Base-by-base conservation (phyloP, 2,888 invertebrate genomes). In the Idaea dimidiata region DNA sequence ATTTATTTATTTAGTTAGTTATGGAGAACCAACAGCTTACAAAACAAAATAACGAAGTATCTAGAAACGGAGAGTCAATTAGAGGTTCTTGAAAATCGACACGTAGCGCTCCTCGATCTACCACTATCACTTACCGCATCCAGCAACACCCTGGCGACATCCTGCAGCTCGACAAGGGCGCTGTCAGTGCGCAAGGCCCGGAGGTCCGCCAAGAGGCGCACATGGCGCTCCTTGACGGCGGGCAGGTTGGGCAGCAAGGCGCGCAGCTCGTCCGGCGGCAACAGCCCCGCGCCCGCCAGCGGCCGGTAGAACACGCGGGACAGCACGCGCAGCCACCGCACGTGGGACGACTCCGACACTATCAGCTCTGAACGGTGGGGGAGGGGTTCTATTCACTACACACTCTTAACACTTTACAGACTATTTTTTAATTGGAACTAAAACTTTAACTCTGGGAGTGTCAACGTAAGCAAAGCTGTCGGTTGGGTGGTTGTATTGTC, bases 271-370 rank as follows among this genome's bases (percentile, higher is more conserved):
- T 97, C 97, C 5, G 93, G 84, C 0, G 96, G 94, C 62, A 97
- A 93, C 17, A 96, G 93, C 88, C 94, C 60, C 62, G 94, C 94
- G 0, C 77, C 66, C 74, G 95, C 90, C 78, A 99, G 93, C 0
- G 97, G 97, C 59, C 94, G 94, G 72, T 96, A 96, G 93, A 98
- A 99, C 72, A 98, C 94, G 68, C 94, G 94, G 73, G 96, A 95
- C 59, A 99, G 93, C 4, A 98, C 97, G 83, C 96, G 97, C 73
- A 99, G 93, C 90, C 97, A 97, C 62, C 97, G 95, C 61, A 97
- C 96, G 93, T 98, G 98, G 16, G 97, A 96, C 68, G 96, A 94
- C 85, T 98, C 98, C 16, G 98, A 97, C 79, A 97, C 96, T 77
- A 95, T 95, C 60, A 95, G 83, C 86, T 95, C 95, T 95, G 89